phyloP scores from a whole-genome alignment of 2,797 vertebrate species.

The Acanthis flammea region DNA sequence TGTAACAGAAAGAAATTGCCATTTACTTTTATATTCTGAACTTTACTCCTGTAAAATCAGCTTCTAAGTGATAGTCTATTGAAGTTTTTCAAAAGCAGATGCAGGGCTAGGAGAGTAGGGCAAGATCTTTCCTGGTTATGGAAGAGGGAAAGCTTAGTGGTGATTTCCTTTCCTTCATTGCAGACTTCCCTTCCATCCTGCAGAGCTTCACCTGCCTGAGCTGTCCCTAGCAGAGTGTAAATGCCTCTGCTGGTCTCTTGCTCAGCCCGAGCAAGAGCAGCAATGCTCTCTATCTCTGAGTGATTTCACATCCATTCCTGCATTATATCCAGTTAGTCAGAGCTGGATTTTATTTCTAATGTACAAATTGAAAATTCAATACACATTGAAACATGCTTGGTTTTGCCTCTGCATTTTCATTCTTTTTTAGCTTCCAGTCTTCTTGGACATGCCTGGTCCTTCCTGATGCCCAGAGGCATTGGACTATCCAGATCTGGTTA shows the following conservation, averaged over 20 bases:
- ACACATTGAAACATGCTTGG: background rate
- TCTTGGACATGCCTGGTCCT: background rate
- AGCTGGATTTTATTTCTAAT: background rate
- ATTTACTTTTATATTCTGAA: background rate
- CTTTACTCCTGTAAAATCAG: background rate
- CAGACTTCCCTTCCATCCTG: background rate
- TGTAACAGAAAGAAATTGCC: background rate
- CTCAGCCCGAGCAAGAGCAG: accelerated
- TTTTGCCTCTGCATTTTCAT: background rate
- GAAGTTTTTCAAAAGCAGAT: background rate
- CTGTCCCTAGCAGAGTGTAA: background rate
- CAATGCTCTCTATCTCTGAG: accelerated
- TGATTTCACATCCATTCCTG: background rate
- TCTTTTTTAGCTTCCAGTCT: background rate
- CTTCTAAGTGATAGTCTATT: background rate
- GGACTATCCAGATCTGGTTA: background rate
- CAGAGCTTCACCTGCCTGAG: background rate
- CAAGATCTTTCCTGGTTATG: background rate
- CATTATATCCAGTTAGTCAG: background rate
- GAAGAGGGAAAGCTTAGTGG: background rate
- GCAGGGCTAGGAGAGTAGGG: background rate
- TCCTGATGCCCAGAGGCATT: background rate
- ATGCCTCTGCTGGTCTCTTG: background rate
- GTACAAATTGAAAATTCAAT: background rate
- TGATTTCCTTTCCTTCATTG: background rate